Conservation (phyloP, 2,797 vertebrate genomes). For the Artibeus lituratus region DNA sequence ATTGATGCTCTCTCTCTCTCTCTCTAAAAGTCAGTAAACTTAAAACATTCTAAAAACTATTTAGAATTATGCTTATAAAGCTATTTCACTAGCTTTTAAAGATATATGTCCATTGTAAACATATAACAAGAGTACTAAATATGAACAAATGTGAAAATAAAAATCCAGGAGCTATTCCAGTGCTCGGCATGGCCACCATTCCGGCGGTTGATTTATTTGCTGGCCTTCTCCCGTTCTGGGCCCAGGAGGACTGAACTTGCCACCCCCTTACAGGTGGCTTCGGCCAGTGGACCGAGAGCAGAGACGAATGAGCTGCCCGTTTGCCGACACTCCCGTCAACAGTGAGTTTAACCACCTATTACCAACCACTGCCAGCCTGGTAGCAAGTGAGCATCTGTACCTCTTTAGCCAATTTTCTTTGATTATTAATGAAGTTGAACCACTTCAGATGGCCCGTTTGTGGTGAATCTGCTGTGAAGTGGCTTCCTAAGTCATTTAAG, state of each 20-base stretch:
- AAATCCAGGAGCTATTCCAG: background rate
- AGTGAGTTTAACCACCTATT: too few relatives aligned
- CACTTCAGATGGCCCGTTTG: background rate
- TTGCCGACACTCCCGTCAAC: too few relatives aligned
- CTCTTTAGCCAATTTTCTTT: background rate
- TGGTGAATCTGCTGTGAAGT: background rate
- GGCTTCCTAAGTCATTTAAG: too few relatives aligned
- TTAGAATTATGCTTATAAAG: background rate
- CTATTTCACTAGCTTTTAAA: background rate
- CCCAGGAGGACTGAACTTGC: background rate
- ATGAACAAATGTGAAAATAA: background rate
- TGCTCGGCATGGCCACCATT: too few relatives aligned
- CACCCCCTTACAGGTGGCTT: background rate
- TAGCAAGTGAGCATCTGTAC: too few relatives aligned
- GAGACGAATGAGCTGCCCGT: accelerated
- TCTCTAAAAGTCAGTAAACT: background rate
- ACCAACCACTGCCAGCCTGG: background rate
- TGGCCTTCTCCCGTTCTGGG: too few relatives aligned
- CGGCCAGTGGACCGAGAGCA: background rate
- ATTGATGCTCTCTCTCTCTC: background rate
- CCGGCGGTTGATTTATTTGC: too few relatives aligned
- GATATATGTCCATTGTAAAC: background rate
- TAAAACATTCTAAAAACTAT: background rate
- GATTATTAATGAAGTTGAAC: background rate
- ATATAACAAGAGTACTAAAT: background rate